Base-by-base conservation (phyloP, 2,797 vertebrate genomes). In the Rhinatrema bivittatum region DNA sequence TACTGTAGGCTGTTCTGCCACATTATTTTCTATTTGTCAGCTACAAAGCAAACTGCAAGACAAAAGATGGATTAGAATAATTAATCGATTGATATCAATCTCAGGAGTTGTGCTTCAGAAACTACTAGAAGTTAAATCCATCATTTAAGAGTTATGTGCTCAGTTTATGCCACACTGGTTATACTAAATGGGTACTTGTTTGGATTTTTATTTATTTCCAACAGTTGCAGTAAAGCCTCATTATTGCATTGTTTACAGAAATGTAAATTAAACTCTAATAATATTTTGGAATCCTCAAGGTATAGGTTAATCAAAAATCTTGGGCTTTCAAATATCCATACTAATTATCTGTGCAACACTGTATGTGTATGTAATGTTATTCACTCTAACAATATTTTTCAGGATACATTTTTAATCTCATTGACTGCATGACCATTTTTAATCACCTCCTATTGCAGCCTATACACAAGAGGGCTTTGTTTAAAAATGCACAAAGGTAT, bases 401-500 rank as follows among this genome's bases (percentile, higher is more conserved):
- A 46, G 32, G 54, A 42, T 42, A 39, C 45, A 34, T 6, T 30
- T 69, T 56, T 50, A 71, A 70, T 62, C 42, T 48, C 67, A 65
- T 41, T 51, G 49, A 54, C 42, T 51, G 29, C 27, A 52, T 61
- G 61, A 71, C 59, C 53, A 58, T 72, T 72, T 76, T 58, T 53
- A 67, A 53, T 42, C 5, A 21, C 16, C 33, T 41, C 29, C 50
- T 46, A 50, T 53, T 49, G 39, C 44, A 1, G 62, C 74, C 43
- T 70, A 77, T 76, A 75, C 74, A 65, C 52, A 42, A 38, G 75
- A 63, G 72, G 66, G 46, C 76, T 81, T 70, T 66, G 60, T 73
- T 80, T 74, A 74, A 85, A 80, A 86, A 84, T 78, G 75, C 79
- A 85, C 78, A 84, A 86, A 85, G 85, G 82, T 87, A 84, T 76